A percentile compares a stretch with the other conserved stretches of the same genome.
These are phyloP conservation scores for Molorchus minor DNA, from an alignment of 2,888 invertebrate species.

Conservation along the genomic window DNA sequence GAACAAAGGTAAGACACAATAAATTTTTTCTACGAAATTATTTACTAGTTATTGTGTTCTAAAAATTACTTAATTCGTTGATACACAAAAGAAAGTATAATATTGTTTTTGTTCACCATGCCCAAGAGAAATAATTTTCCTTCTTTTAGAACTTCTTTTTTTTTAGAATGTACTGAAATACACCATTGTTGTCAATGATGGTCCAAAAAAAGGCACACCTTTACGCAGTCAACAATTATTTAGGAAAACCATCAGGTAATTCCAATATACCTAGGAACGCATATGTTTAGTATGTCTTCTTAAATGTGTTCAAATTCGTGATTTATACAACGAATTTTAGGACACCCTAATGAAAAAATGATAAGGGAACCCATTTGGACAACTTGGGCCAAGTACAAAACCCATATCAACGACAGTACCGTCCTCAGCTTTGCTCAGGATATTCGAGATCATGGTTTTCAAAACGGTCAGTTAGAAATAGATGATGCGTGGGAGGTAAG, in stretches of 20 bases:
- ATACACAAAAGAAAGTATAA: no score
- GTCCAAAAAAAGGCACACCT: conserved; percentile 72
- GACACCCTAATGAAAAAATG: conserved; percentile 73
- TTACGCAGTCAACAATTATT: conserved; percentile 69
- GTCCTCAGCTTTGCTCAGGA: conserved; percentile 74
- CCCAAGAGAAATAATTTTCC: no score
- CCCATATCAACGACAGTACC: conserved; percentile 70
- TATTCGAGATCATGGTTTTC: conserved; percentile 72
- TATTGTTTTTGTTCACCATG: no score
- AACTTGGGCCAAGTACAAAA: conserved; percentile 82
- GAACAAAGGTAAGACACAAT: conserved; percentile 35
- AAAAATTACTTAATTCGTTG: not conserved
- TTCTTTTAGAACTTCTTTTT: no score
- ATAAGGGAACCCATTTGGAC: conserved; percentile 87
- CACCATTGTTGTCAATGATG: conserved; percentile 69
- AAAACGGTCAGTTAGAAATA: conserved; percentile 82
- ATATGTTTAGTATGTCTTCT: not conserved
- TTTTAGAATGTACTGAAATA: conserved; percentile 64
- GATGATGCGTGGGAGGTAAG: conserved; percentile 84
- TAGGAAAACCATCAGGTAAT: conserved; percentile 69
- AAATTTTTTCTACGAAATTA: conserved; percentile 14
- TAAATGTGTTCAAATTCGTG: not conserved
- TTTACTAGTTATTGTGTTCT: not conserved
- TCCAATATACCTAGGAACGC: no score
- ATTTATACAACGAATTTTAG: conserved; percentile 23